Evolutionary conservation across 2,888 invertebrate species (phyloP), one percentile per base, ranked within the genome.

Genomic region (Timema podura): DNA sequence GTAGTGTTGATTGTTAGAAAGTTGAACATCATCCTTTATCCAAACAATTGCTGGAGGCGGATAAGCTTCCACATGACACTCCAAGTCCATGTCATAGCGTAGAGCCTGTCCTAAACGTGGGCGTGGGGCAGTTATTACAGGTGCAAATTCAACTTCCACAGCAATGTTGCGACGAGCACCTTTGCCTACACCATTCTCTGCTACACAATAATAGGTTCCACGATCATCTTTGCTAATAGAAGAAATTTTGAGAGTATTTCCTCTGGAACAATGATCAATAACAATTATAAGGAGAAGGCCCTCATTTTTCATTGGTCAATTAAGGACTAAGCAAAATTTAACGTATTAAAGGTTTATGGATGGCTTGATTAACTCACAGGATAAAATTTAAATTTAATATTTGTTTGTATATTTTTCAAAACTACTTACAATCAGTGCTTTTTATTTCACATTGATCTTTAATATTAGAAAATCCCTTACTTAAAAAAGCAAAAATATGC

Each of bases 61-160:
- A 81, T 95, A 96, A 0, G 96, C 96, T 79, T 95, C 95, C 13
- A 96, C 92, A 80, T 95, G 95, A 78, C 97, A 97, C 78, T 96
- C 96, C 74, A 97, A 81, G 77, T 96, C 94, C 91, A 96, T 95
- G 77, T 96, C 95, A 78, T 95, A 96, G 79, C 95, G 95, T 10
- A 96, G 82, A 0, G 96, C 96, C 85, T 93, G 89, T 11, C 94
- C 94, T 48, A 95, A 82, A 44, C 95, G 85, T 0, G 95, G 95
- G 30, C 92, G 83, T 0, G 93, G 93, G 11, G 92, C 92, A 0
- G 90, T 89, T 64, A 96, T 91, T 0, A 94, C 93, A 0, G 96
- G 96, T 0, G 93, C 86, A 77, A 96, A 95, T 79, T 95, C 95
- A 44, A 95, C 93, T 80, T 96, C 95, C 54, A 96, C 86, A 74